Base-by-base conservation (phyloP, 2,888 invertebrate species). In the Habroteleia sp. region DNA sequence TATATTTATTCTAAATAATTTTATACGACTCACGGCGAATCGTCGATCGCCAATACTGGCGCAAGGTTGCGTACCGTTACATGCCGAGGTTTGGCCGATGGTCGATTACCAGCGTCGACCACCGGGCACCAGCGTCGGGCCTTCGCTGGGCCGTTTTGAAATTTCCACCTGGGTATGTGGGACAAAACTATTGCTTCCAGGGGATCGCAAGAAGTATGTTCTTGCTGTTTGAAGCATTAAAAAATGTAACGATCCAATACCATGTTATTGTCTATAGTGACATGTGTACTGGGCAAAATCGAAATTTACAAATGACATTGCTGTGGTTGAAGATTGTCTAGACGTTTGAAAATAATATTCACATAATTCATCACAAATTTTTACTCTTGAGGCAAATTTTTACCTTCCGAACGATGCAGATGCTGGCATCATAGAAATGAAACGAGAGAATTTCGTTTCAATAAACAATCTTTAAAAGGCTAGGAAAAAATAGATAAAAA, bases 361-460 rank as follows among this genome's bases (percentile, higher is more conserved):
- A 33, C 1, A 33, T 33, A 33, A 33, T 13, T 33, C 6, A 33
- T 33, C 33, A 33, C 7, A 33, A 11, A 33, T 33, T 33, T 33
- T 33, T 33, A 33, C 6, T 33, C 33, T 33, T 13, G 4, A 13
- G 33, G 14, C 33, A n/a, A n/a, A 33, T 33, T 13, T 5, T 2
- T 33, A 33, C 7, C 33, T 33, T 33, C 33, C 33, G 7, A 33
- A 33, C 11, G 11, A 33, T 13, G 33, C 33, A 33, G 33, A 33
- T 14, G 11, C 13, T 33, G 13, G 13, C 7, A 33, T 33, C 33
- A 33, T 33, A 33, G 13, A 33, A 13, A 33, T 66, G n/a, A n/a
- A n/a, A n/a, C n/a, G n/a, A n/a, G n/a, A n/a, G 39, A 52, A 73
- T 44, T 73, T 73, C 39, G 20, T 73, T 66, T 74, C 44, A 37